Evolutionary conservation across 2,888 invertebrate species (phyloP).

Genomic region (Physocephala rufipes): DNA sequence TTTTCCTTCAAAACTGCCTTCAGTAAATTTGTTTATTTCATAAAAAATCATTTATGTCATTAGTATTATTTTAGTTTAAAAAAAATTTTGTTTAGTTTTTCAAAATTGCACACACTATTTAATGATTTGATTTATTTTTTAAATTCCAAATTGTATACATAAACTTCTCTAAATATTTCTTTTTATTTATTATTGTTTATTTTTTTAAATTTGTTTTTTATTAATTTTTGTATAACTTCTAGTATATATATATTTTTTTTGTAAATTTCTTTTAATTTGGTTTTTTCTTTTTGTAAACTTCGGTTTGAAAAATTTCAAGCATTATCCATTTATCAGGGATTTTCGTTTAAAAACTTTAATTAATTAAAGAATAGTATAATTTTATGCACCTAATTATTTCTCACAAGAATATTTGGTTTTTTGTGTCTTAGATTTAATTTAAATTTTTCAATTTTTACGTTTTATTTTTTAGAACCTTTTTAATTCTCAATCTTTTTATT

Average conservation of each 20-base stretch:
- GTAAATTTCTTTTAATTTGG: constrained; percentile 14
- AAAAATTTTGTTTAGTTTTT: constrained; percentile 8
- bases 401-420: constrained; percentile 16
- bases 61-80: constrained; percentile 1
- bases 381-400: constrained; percentile 27
- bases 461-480: constrained; percentile 16
- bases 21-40: constrained; percentile 30
- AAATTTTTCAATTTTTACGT: constrained; percentile 17
- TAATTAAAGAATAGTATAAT: constrained; percentile 24
- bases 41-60: constrained; percentile 32
- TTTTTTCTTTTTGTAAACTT: constrained; percentile 28
- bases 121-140: constrained; percentile 10
- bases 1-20: neutral
- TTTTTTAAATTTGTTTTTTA: constrained; percentile 14
- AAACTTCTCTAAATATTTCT: constrained; percentile 33
- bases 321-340: constrained; percentile 7
- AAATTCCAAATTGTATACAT: constrained; percentile 32
- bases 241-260: constrained; percentile 29
- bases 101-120: constrained; percentile 27
- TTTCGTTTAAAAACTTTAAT: constrained; percentile 12
- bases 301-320: constrained; percentile 33
- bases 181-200: constrained; percentile 13
- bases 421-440: constrained; percentile 12
- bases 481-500: constrained; percentile 4
- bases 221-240: constrained; percentile 10